Base-by-base conservation (phyloP, 2,888 invertebrate genomes). In the Drosophila nr. perissopoda region DNA sequence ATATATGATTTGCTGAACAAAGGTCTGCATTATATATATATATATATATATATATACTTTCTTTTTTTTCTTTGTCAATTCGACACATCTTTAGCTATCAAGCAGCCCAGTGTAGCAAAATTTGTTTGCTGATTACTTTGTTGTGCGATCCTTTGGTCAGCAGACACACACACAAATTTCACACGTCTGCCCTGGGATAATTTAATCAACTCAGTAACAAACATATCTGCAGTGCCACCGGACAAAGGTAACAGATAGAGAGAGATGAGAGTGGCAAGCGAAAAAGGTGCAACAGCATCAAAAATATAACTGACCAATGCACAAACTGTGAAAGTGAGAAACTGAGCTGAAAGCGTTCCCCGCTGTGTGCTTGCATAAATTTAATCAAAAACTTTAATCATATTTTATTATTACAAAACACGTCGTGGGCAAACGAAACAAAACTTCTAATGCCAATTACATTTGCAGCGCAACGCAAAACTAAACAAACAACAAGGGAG, bases 301-400 rank as follows among this genome's bases (percentile, higher is more conserved):
- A 58, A 67, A 74, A 66, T 60, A 68, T 31, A 72, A 75, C 76
- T 83, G 83, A 72, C 78, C 79, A 72, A 27, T 56, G 68, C 78
- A 66, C 68, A 51, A 49, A 60, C 25, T 27, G 53, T 53, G 65
- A 40, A 61, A 52, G 27, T 34, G 61, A 38, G 34, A 29, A 49
- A 49, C 58, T 36, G 52, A 38, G 53, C 38, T 49, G 61, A 52
- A 38, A 60, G 54, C 54, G 62, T 60, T 74, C 66, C 70, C 70
- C 70, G 69, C 71, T 79, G 81, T 76, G 87, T 79, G 76, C 83
- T 77, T 81, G 87, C 87, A 88, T 88, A 88, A 88, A 88, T 88
- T 88, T 88, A 88, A 89, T 89, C 88, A 88, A 89, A 89, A 88
- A 88, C 88, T 88, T 88, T 88, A 88, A 88, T 89, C 88, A 88